Conservation (phyloP, 2,888 invertebrate species). For the Tiliacea citrago region DNA sequence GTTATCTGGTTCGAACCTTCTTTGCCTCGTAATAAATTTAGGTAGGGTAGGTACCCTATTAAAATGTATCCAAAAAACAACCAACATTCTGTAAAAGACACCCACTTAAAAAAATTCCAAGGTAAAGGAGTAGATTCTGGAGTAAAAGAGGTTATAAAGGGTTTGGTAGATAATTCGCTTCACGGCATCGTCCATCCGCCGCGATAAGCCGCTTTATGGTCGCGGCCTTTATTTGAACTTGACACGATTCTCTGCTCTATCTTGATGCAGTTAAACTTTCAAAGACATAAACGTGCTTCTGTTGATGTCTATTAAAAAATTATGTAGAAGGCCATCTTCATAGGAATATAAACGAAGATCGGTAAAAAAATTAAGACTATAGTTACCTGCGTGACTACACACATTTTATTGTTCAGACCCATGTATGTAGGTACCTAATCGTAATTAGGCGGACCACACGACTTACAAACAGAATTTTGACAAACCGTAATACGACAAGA, state of each 20-base stretch:
- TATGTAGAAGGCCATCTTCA: neutral
- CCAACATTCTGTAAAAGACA: constrained; percentile 18
- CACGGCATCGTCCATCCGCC: constrained; percentile 75
- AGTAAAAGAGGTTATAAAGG: constrained; percentile 72
- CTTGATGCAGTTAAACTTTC: constrained; percentile 77
- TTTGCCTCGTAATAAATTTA: neutral
- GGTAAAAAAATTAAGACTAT: neutral
- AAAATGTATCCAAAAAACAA: neutral
- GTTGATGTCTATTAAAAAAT: constrained; percentile 38
- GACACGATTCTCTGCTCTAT: constrained; percentile 82
- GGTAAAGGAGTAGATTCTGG: constrained; percentile 61
- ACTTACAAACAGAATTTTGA: too few species aligned
- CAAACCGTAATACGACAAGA: too few species aligned
- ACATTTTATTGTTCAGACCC: neutral
- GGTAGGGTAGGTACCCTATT: neutral
- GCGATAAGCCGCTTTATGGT: constrained; percentile 84
- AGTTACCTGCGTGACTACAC: too few species aligned
- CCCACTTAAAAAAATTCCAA: constrained; percentile 32
- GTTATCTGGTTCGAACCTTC: neutral
- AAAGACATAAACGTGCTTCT: constrained; percentile 60
- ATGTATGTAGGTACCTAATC: neutral
- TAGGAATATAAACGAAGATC: neutral
- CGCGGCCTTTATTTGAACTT: constrained; percentile 83
- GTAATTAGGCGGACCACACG: too few species aligned
- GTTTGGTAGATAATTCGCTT: constrained; percentile 78